Evolutionary conservation across 2,113 vertebrate genomes (phyloP).

Genomic region (Empidonax alnorum): DNA sequence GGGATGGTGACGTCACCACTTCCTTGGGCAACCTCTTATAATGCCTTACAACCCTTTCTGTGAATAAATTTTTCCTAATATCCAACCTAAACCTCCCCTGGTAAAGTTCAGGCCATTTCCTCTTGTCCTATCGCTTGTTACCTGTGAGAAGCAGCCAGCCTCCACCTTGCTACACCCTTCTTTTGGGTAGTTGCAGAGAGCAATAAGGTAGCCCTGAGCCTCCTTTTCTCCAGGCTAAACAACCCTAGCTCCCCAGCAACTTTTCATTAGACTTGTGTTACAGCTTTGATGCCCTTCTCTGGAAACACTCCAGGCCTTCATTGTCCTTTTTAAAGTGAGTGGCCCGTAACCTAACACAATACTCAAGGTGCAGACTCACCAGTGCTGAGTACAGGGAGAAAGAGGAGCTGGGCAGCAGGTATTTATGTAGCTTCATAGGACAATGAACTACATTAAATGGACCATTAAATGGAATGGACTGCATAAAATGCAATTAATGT

Average conservation of each 20-base stretch:
- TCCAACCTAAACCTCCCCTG: neutral
- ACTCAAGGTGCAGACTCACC: neutral
- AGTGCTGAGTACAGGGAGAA: neutral
- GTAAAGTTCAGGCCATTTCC: neutral
- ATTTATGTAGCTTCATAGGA: neutral
- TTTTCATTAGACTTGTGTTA: neutral
- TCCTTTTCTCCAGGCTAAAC: neutral
- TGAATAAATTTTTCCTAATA: neutral
- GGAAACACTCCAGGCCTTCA: neutral
- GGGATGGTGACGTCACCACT: neutral
- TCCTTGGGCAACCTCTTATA: neutral
- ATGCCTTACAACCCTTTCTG: neutral
- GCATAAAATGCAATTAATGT: neutral
- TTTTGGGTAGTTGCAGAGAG: neutral
- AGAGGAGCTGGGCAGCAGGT: neutral
- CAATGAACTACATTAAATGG: neutral
- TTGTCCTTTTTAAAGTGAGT: neutral
- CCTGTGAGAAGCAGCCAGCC: neutral
- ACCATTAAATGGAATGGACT: neutral
- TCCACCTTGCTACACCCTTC: neutral
- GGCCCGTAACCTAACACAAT: neutral
- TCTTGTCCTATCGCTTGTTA: neutral
- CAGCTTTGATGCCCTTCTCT: neutral
- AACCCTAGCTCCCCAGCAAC: neutral
- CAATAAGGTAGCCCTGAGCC: neutral